Conservation (phyloP, 2,797 vertebrate species). For the Aphelocoma californica region DNA sequence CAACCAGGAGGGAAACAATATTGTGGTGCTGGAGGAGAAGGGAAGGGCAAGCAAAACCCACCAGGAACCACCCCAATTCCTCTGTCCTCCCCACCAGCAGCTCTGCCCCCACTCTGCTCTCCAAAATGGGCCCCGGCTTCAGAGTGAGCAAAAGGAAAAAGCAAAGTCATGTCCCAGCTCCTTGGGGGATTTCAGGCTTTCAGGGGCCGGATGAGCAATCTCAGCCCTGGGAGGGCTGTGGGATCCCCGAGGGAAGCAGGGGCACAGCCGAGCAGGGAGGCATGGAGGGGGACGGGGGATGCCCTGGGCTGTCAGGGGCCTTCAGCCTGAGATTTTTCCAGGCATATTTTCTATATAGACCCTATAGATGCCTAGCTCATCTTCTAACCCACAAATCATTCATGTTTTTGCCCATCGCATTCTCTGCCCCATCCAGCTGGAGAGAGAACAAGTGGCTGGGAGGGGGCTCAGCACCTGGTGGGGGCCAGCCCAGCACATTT, state of each 20-base stretch:
- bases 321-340: background rate
- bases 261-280: background rate
- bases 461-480: background rate
- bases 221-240: background rate
- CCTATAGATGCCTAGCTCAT: background rate
- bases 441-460: background rate
- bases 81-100: background rate
- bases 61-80: background rate
- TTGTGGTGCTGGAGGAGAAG: background rate
- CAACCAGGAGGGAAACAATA: background rate
- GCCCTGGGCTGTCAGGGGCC: rapidly evolving
- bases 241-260: background rate
- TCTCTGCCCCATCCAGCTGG: background rate
- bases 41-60: background rate
- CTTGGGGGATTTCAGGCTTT: background rate
- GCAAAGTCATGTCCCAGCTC: background rate
- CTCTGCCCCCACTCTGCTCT: background rate
- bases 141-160: background rate
- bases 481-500: background rate
- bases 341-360: background rate
- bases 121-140: rapidly evolving
- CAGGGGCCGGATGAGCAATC: background rate
- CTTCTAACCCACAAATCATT: background rate
- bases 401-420: background rate
- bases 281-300: background rate